Percentiles rank a stretch among this genome's conserved stretches.
Evolutionary conservation across 2,888 invertebrate species (phyloP).

Genomic region (Siphlonurus alternatus): DNA sequence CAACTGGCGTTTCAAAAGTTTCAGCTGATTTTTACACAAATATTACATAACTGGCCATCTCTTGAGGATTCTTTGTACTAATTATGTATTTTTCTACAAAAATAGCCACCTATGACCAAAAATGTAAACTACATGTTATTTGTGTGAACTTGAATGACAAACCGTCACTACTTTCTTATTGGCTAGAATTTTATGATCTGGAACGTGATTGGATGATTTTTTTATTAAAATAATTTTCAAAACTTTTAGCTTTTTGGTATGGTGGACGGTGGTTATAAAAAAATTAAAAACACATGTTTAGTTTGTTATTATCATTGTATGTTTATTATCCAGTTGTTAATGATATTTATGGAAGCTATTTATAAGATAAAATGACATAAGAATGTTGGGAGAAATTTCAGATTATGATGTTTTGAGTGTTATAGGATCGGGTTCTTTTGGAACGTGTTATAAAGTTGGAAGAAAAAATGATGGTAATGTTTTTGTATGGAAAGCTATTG

Average conservation of each 20-base stretch:
- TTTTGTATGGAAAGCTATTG: constrained; percentile 43
- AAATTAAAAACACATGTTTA: background rate
- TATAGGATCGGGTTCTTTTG: constrained; percentile 39
- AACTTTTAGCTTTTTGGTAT: too few relatives aligned
- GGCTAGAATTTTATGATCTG: background rate
- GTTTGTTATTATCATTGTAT: too few relatives aligned
- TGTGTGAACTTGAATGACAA: background rate
- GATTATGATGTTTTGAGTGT: constrained; percentile 40
- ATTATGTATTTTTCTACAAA: too few relatives aligned
- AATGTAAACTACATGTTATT: too few relatives aligned
- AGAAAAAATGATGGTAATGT: constrained; percentile 35
- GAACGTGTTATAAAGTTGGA: constrained; percentile 41
- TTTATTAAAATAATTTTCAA: too few relatives aligned
- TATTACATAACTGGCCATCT: background rate
- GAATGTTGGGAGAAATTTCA: constrained; percentile 18
- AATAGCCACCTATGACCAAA: too few relatives aligned
- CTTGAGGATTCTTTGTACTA: background rate
- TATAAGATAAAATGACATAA: constrained; percentile 16
- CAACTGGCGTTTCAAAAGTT: too few relatives aligned
- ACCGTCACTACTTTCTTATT: background rate
- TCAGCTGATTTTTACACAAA: background rate
- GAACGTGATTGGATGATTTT: background rate
- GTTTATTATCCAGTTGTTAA: too few relatives aligned
- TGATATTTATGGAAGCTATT: too few relatives aligned
- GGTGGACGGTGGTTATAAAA: background rate